phyloP scores from a whole-genome alignment of 2,888 invertebrate genomes.

The Conops quadrifasciatus region DNA sequence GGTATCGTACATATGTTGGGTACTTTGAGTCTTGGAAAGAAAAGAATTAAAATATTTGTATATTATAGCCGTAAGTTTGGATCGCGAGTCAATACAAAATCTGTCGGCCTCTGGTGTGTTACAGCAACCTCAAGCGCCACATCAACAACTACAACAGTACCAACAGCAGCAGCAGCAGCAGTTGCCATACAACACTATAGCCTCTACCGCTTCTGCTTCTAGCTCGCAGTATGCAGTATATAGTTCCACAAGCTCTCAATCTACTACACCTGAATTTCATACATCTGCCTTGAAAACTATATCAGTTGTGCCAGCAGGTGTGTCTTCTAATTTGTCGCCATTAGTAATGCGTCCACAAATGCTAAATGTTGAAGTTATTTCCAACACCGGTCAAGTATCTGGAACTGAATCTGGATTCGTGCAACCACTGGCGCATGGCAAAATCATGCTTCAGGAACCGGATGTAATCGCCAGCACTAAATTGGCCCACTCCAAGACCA shows the following conservation, averaged over 20 bases:
- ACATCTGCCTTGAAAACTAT: conserved; percentile 20
- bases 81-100: conserved; percentile 61
- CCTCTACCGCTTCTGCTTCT: conserved; percentile 18
- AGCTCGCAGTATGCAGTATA: conserved; percentile 38
- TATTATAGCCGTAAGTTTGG: conserved; percentile 59
- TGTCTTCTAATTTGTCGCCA: neutral
- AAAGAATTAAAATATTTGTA: neutral
- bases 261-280: conserved; percentile 31
- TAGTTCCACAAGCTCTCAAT: conserved; percentile 38
- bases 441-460: conserved; percentile 72
- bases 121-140: conserved; percentile 51
- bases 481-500: conserved; percentile 67
- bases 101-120: conserved; percentile 51
- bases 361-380: conserved; percentile 16
- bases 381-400: conserved; percentile 24
- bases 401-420: too few species aligned
- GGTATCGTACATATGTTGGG: conserved; percentile 56
- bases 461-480: conserved; percentile 95
- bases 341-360: neutral
- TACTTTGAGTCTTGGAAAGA: neutral
- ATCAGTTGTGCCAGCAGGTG: conserved; percentile 33
- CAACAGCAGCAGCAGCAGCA: conserved; percentile 43
- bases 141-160: conserved; percentile 49
- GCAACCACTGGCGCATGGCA: conserved; percentile 38
- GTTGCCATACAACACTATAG: conserved; percentile 35